A percentile compares a stretch with the other conserved stretches of the same genome.
Evolutionary conservation across 2,113 vertebrate genomes (phyloP).

Genomic region (Bolborhynchus lineola): DNA sequence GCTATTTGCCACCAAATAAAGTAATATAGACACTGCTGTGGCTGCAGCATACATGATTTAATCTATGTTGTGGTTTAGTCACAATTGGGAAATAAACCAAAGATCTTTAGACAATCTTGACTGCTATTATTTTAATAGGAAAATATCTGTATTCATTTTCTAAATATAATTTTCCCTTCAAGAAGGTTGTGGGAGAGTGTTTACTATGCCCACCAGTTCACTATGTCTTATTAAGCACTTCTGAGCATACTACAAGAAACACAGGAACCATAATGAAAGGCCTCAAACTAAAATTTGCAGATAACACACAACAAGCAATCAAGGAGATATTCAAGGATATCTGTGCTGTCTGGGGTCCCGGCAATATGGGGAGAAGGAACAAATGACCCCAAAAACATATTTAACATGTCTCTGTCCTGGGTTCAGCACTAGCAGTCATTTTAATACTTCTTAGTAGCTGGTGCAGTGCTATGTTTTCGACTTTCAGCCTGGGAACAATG

Average conservation of each 20-base stretch:
- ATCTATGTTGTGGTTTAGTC: background rate
- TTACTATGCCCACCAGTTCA: background rate
- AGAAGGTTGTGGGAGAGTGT: background rate
- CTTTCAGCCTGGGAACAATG: background rate
- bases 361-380: rapidly evolving
- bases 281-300: background rate
- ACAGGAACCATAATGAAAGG: background rate
- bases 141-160: background rate
- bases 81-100: background rate
- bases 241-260: background rate
- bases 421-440: background rate
- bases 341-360: background rate
- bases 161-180: background rate
- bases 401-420: background rate
- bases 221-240: background rate
- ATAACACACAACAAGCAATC: background rate
- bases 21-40: background rate
- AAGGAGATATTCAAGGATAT: background rate
- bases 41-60: background rate
- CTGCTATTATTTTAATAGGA: background rate
- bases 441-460: background rate
- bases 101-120: background rate
- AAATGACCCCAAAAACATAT: background rate
- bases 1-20: background rate
- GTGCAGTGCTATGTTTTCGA: background rate